Evolutionary conservation across 35 echinoderm and acorn worm genomes (phyloP).

Genomic region (Lytechinus pictus): DNA sequence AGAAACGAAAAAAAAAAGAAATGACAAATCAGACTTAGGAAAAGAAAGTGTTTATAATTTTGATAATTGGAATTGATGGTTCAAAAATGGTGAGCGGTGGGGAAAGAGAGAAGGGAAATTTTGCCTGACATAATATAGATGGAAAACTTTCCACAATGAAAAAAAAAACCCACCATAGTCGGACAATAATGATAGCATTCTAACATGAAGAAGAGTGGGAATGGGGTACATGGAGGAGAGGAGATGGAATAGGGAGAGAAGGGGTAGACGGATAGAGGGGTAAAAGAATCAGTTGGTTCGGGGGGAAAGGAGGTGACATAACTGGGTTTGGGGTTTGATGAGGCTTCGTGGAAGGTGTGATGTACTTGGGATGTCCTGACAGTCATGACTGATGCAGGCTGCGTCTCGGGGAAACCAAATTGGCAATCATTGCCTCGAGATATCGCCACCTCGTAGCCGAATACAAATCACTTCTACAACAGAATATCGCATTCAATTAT

Average conservation of each 20-base stretch:
- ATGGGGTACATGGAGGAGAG: not conserved
- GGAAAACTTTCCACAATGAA: too few species aligned
- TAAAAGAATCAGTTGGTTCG: not conserved
- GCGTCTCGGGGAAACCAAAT: constrained; percentile 43
- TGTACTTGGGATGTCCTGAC: not conserved
- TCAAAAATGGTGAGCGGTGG: too few species aligned
- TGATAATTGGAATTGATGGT: too few species aligned
- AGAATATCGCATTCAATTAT: constrained; percentile 24
- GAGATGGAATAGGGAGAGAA: too few species aligned
- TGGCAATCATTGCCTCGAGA: constrained; percentile 33
- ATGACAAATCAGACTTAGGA: too few species aligned
- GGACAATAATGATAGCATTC: not conserved
- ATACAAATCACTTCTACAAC: constrained; percentile 48
- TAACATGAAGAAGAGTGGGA: not conserved
- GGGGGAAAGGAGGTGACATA: constrained; percentile 28
- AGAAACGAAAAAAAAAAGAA: too few species aligned
- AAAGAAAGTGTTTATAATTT: too few species aligned
- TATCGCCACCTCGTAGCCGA: constrained; percentile 18
- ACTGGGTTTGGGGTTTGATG: constrained; percentile 24
- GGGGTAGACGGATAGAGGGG: not conserved
- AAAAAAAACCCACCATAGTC: too few species aligned
- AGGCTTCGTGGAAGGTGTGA: not conserved
- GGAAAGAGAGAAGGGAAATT: too few species aligned
- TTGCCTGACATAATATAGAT: too few species aligned
- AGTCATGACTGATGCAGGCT: not conserved